A percentile compares a stretch with the other conserved stretches of the same genome.
Conservation (phyloP, 2,797 vertebrate species). For the Columba guinea region DNA sequence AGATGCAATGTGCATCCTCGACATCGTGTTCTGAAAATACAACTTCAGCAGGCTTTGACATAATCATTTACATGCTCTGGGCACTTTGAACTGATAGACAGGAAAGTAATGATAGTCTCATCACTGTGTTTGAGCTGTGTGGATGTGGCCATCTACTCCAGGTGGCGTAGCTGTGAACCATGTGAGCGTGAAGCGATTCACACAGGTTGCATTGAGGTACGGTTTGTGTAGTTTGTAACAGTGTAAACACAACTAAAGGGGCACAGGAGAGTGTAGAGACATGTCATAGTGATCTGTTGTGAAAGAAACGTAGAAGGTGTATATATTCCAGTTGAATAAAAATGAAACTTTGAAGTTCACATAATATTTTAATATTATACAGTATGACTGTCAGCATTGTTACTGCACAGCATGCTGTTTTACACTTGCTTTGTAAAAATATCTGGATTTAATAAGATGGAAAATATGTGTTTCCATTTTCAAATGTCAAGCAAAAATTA, state of each 20-base stretch:
- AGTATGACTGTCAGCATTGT: neutral
- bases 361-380: neutral
- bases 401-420: neutral
- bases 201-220: neutral
- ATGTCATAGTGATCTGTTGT: neutral
- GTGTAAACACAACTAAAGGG: neutral
- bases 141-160: neutral
- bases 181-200: rapidly evolving
- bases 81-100: neutral
- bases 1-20: neutral
- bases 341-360: neutral
- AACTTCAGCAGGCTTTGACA: neutral
- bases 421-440: neutral
- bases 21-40: neutral
- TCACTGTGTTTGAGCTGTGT: neutral
- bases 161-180: neutral
- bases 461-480: neutral
- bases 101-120: neutral
- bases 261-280: rapidly evolving
- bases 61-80: neutral
- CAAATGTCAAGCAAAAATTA: neutral
- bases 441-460: neutral
- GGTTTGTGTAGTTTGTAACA: neutral
- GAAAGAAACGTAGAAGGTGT: neutral
- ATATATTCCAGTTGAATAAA: neutral